These are phyloP conservation scores for Pontoporia blainvillei DNA, from an alignment of 2,113 vertebrate species.

Conservation along the genomic window DNA sequence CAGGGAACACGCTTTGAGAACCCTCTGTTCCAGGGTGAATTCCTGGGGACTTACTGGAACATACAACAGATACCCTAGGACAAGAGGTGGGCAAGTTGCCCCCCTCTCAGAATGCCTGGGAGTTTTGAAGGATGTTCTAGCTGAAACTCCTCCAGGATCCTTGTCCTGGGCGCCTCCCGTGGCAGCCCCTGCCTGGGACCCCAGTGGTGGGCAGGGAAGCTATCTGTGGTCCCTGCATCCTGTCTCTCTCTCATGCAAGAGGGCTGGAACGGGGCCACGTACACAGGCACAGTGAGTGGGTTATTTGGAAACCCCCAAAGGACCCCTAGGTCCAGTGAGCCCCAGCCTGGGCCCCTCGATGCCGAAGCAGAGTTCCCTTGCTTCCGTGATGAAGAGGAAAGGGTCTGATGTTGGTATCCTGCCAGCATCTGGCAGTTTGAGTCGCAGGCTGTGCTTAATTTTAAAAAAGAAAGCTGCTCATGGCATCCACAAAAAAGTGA, in stretches of 20 bases:
- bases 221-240: rapidly evolving
- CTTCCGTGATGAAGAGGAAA: not conserved
- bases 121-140: not conserved
- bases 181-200: not conserved
- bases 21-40: not conserved
- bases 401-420: not conserved
- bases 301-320: not conserved
- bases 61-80: not conserved
- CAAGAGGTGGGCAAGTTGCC: not conserved
- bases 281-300: not conserved
- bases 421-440: not conserved
- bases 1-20: not conserved
- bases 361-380: not conserved
- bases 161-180: rapidly evolving
- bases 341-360: not conserved
- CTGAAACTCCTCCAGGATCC: not conserved
- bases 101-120: not conserved
- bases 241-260: not conserved
- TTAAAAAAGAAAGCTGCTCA: not conserved
- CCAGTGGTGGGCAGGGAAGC: not conserved
- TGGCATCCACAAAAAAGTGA: not conserved
- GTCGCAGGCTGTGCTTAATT: not conserved
- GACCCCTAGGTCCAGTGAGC: not conserved
- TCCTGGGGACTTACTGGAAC: not conserved
- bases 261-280: rapidly evolving